phyloP scores from a whole-genome alignment of 2,888 invertebrate genomes.

The Andrena fulva region DNA sequence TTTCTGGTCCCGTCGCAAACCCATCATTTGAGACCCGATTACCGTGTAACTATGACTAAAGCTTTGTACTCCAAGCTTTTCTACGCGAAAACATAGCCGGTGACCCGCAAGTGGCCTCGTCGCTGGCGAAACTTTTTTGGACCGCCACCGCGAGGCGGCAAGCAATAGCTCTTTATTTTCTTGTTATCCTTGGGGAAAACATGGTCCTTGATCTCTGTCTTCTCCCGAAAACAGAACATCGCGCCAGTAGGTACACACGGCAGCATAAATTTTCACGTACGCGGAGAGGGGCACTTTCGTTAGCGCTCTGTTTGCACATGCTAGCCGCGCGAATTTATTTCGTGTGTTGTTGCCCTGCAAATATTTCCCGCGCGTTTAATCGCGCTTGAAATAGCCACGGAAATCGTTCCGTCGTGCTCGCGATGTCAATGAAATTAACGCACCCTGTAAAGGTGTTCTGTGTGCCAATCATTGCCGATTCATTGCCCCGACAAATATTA shows the following conservation, averaged over 20 bases:
- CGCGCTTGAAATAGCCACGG: background rate
- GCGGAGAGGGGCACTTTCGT: conserved; percentile 10
- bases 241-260: background rate
- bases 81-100: background rate
- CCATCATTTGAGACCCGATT: background rate
- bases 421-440: background rate
- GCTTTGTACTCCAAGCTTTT: background rate
- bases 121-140: background rate
- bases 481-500: background rate
- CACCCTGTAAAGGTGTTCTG: background rate
- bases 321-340: conserved; percentile 29
- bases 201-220: background rate
- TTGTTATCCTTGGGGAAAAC: background rate
- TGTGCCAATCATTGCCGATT: background rate
- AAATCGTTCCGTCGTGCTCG: background rate
- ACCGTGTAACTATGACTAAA: background rate
- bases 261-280: conserved; percentile 5
- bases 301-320: conserved; percentile 30
- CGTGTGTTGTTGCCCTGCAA: conserved; percentile 15
- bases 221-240: background rate
- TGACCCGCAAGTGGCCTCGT: background rate
- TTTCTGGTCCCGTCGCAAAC: too few species aligned
- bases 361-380: conserved; percentile 38
- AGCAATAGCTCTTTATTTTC: conserved; percentile 3
- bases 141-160: background rate